Evolutionary conservation across 2,797 vertebrate species (phyloP), one percentile per base, ranked within the genome.

Genomic region (Pangasius macronema): DNA sequence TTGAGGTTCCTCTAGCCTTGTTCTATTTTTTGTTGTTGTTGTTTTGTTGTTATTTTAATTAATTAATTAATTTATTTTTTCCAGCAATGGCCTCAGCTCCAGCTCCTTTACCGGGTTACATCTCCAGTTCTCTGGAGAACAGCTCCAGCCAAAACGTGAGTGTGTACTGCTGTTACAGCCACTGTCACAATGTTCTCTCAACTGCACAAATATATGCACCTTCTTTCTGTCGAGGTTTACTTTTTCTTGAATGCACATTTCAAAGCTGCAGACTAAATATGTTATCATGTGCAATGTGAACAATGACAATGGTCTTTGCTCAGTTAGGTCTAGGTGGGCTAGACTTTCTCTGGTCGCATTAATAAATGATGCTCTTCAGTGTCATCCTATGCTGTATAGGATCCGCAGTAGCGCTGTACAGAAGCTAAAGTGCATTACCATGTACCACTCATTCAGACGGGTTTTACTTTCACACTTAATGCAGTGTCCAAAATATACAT

Each of bases 1-100:
- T 49, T 16, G 6, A 18, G 57, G 18, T 63, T 82, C 24, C 14
- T 61, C 24, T 36, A 61, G 55, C 24, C 5, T 42, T 68, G 24
- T 73, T 53, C 30, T 14, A 36, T n/a, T 49, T 65, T 59, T n/a
- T 49, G 65, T n/a, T 63, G 53, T 33, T 59, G 61, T 81, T 57
- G 49, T 9, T 77, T 33, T 30, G 5, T 77, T 39, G 46, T 9
- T 46, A 9, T 46, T 46, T 14, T 53, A 16, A 11, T 5, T 30
- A 27, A 36, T 65, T n/a, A 55, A 46, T 33, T 49, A 55, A 57
- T 85, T 33, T 59, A 0, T 80, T 84, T 22, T 79, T 89, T 67
- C 83, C 89, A 94, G 91, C 42, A 76, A 96, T 96, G 96, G 95
- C 96, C 88, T 95, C 95, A 86, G 91, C 91, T 89, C 94, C 95